phyloP scores from a whole-genome alignment of 2,113 vertebrate genomes.

The human region DNA sequence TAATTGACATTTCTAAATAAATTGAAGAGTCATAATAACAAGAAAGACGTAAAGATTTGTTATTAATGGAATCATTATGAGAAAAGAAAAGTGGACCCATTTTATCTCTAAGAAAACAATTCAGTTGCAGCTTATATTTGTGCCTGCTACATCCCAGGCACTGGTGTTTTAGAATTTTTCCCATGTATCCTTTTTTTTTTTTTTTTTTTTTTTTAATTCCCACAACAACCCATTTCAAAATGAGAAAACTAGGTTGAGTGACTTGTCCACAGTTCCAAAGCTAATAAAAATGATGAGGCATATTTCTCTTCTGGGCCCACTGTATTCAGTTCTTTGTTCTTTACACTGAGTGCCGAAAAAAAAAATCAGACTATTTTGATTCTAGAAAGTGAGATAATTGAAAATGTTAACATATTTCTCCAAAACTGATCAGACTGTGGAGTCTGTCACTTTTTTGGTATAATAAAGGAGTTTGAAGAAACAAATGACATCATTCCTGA shows the following conservation, averaged over 20 bases:
- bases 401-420: neutral
- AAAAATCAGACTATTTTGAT: neutral
- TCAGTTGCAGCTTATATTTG: neutral
- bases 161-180: neutral
- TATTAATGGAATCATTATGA: neutral
- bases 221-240: neutral
- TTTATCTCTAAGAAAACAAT: neutral
- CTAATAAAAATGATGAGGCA: neutral
- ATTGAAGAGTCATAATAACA: neutral
- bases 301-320: neutral
- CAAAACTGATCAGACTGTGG: neutral
- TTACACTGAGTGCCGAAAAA: neutral
- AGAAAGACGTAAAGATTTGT: neutral
- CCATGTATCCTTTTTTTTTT: neutral
- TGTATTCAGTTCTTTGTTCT: neutral
- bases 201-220: neutral
- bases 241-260: neutral
- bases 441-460: neutral
- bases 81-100: neutral
- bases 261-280: neutral
- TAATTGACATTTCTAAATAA: neutral
- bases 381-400: neutral
- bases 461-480: neutral
- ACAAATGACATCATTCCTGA: neutral
- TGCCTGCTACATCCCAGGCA: neutral